Evolutionary conservation across 2,113 vertebrate genomes (phyloP), one percentile per base, ranked within the genome.

Genomic region (Antennarius striatus): DNA sequence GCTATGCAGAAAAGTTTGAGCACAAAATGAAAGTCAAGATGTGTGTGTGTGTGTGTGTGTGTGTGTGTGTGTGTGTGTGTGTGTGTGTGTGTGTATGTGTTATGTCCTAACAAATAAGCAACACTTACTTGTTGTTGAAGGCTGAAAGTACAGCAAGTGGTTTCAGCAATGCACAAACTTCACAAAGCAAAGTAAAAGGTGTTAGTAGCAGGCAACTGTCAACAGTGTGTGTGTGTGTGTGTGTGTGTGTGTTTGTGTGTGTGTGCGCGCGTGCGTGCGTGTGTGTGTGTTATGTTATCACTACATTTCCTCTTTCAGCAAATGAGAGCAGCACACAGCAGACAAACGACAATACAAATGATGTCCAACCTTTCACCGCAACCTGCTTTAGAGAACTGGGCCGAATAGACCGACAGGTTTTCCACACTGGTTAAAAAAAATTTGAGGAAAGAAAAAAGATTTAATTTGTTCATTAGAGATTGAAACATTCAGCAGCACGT

Each of bases 361-460:
- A 72, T 79, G 59, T 89, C 94, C 80, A 93, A 95, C 93, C 93
- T 94, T 90, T 91, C 61, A 53, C 86, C 84, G 68, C 1, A 75
- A 4, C 43, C 75, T 75, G 90, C 71, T 57, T 83, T 91, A 82
- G 75, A 87, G 82, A 86, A 42, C 67, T 86, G 72, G 71, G 85
- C 79, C 29, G 94, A 91, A 86, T 90, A 90, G 88, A 89, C 90
- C 66, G 86, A 87, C 68, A 94, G 88, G 85, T 95, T 95, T 87
- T 95, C 94, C 91, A 94, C 94, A 82, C 95, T 96, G 89, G 47
- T 90, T 78, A 57, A 78, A 10, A 59, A 52, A 78, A 48, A 86
- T 82, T 76, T 62, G 62, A 88, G 79, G 86, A 22, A 22, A 22
- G 2, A 22, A 22, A 22, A 22, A 22, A 22, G 22, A 22, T 22